phyloP scores from a whole-genome alignment of 2,888 invertebrate genomes.

The Panopea generosa region DNA sequence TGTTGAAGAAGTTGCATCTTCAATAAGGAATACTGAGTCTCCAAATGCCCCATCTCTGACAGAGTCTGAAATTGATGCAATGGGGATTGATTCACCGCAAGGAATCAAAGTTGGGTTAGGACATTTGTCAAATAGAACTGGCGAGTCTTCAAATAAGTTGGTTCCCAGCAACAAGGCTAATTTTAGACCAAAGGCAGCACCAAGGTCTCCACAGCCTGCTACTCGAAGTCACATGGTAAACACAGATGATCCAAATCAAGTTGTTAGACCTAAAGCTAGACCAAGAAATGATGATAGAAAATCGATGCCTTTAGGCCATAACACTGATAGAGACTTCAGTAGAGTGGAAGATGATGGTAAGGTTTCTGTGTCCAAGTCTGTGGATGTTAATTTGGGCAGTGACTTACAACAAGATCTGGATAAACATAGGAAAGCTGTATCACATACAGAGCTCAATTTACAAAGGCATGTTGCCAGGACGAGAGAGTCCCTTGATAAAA shows the following conservation, averaged over 20 bases:
- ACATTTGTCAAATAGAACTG: slow-evolving; percentile 18
- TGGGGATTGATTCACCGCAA: slow-evolving; percentile 33
- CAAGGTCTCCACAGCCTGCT: slow-evolving; percentile 46
- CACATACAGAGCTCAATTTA: slow-evolving; percentile 30
- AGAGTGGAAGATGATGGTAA: slow-evolving; percentile 1
- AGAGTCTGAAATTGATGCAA: slow-evolving; percentile 58
- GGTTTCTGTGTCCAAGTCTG: slow-evolving; percentile 32
- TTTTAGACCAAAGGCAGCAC: slow-evolving; percentile 29
- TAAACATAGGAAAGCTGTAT: slow-evolving; percentile 22
- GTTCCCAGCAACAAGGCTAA: slow-evolving; percentile 5
- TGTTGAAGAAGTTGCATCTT: slow-evolving; percentile 26
- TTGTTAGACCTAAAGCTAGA: slow-evolving; percentile 30
- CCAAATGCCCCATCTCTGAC: slow-evolving; percentile 57
- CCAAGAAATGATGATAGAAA: slow-evolving; percentile 24
- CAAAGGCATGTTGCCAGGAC: slow-evolving; percentile 50
- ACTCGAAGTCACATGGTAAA: slow-evolving; percentile 31
- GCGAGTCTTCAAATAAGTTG: slow-evolving; percentile 8
- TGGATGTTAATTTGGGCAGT: slow-evolving; percentile 32
- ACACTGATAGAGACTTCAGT: slow-evolving; percentile 2
- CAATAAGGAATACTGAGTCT: slow-evolving; percentile 37
- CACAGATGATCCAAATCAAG: slow-evolving; percentile 19
- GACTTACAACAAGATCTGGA: slow-evolving; percentile 5
- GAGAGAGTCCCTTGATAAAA: slow-evolving; percentile 40
- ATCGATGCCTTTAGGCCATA: not conserved
- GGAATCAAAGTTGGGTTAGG: slow-evolving; percentile 17